A percentile compares a stretch with the other conserved stretches of the same genome.
phyloP scores from a whole-genome alignment of 2,113 vertebrate species.

The Pseudorasbora parva region DNA sequence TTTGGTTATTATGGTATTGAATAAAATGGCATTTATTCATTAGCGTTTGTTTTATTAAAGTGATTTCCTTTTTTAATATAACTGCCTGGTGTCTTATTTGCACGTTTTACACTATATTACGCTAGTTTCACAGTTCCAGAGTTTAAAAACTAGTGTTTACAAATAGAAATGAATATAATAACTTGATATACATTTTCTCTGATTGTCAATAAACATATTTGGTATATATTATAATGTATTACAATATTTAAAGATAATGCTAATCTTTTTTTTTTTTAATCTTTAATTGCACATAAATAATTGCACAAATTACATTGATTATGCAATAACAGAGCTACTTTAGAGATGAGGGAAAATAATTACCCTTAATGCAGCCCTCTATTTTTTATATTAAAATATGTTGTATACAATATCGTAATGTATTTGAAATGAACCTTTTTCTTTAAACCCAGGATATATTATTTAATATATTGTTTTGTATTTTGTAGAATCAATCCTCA shows the following conservation, averaged over 20 bases:
- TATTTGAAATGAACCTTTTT: background rate
- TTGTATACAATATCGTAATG: background rate
- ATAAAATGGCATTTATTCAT: constrained; percentile 3
- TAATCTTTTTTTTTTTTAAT: background rate
- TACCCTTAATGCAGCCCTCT: background rate
- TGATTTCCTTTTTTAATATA: constrained; percentile 12
- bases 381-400: background rate
- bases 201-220: background rate
- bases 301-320: background rate
- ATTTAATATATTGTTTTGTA: background rate
- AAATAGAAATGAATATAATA: background rate
- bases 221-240: background rate
- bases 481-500: background rate
- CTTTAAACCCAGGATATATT: background rate
- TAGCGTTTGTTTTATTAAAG: constrained; percentile 7
- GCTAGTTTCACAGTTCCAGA: background rate
- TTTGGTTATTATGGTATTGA: background rate
- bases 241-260: background rate
- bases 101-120: background rate
- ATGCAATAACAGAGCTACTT: background rate
- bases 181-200: background rate
- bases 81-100: background rate
- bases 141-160: background rate
- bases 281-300: background rate
- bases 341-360: background rate